Conservation (phyloP, 2,888 invertebrate species). For the Beris morrisii region DNA sequence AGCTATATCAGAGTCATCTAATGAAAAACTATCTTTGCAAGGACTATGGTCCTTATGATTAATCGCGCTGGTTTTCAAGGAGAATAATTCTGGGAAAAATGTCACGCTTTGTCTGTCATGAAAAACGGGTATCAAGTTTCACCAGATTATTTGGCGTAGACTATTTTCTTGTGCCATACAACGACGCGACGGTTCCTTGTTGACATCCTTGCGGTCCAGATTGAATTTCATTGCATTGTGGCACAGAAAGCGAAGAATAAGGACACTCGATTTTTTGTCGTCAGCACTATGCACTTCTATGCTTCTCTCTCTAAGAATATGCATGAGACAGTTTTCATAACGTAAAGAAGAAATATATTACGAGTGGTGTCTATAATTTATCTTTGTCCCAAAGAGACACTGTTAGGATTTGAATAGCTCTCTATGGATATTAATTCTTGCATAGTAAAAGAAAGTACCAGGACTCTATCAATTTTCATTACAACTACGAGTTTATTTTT, state of each 20-base stretch:
- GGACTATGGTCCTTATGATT: conserved; percentile 9
- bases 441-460: neutral
- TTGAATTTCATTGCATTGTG: conserved; percentile 18
- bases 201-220: conserved; percentile 7
- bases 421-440: conserved; percentile 5
- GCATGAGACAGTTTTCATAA: neutral
- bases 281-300: neutral
- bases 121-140: conserved; percentile 1
- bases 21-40: conserved; percentile 11
- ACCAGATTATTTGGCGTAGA: neutral
- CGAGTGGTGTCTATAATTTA: conserved; percentile 7
- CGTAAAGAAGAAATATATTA: neutral
- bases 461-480: no score
- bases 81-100: neutral
- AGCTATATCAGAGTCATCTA: neutral
- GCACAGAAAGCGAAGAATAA: neutral
- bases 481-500: no score
- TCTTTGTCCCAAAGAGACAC: conserved; percentile 14
- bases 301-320: conserved; percentile 1
- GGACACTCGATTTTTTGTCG: neutral
- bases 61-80: neutral
- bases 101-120: neutral
- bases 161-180: neutral
- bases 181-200: neutral
- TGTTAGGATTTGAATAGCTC: conserved; percentile 7